These are phyloP conservation scores for Eulithis testata DNA, from an alignment of 2,888 invertebrate genomes.

Conservation along the genomic window DNA sequence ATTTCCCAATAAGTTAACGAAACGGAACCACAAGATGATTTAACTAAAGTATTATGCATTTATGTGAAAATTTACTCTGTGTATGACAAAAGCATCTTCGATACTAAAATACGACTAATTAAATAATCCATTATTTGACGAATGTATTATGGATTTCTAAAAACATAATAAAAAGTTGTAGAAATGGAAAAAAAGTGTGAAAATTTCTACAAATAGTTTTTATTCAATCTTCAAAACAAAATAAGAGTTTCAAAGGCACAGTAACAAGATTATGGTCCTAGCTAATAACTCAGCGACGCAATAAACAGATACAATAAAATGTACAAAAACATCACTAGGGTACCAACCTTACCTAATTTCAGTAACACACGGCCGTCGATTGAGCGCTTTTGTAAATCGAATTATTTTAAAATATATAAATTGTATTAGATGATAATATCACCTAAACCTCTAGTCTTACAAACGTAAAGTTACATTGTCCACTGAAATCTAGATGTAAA, in stretches of 20 bases:
- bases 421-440: neutral
- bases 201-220: neutral
- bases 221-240: neutral
- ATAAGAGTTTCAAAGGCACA: conserved; percentile 5
- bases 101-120: no score
- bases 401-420: conserved; percentile 6
- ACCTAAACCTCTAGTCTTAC: neutral
- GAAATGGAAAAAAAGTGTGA: neutral
- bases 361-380: conserved; percentile 5
- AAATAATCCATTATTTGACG: no score
- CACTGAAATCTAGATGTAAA: neutral
- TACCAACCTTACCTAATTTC: conserved; percentile 16
- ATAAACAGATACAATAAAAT: conserved; percentile 24
- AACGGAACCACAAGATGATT: neutral
- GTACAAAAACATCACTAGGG: conserved; percentile 29
- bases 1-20: neutral
- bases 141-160: neutral
- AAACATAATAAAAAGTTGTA: neutral
- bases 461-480: neutral
- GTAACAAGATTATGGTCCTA: conserved; percentile 11
- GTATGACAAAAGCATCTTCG: no score
- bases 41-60: neutral
- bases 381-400: conserved; percentile 7
- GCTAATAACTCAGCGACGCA: conserved; percentile 5
- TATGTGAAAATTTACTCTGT: no score